Base-by-base conservation (phyloP, 2,888 invertebrate species). In the Meteorus cinctellus region DNA sequence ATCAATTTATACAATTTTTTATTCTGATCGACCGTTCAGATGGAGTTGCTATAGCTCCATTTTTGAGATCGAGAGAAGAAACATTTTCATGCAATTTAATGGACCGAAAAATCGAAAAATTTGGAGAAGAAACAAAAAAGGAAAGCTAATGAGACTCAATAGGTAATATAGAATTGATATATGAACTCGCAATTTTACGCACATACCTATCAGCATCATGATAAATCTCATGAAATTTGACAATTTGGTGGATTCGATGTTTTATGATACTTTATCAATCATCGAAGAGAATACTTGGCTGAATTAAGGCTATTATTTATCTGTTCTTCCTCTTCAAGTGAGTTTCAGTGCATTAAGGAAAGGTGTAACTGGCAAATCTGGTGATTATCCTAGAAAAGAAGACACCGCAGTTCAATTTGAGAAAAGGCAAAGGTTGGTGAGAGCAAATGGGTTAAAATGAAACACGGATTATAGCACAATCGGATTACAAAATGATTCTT, bases 401-500 rank as follows among this genome's bases (percentile, higher is more conserved):
- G 62, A 67, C n/a, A 4, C n/a, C 51, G 14, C 27, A 16, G 60
- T n/a, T 34, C 19, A 48, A 51, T 75, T 66, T 72, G 65, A 59
- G n/a, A 36, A 65, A 69, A 60, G 62, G 70, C 27, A 14, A 41
- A 36, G 34, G 66, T 59, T 27, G 60, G 60, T 10, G 65, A 36
- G 66, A 71, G 34, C 2, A 8, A 1, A 34, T 34, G 4, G 73
- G 59, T 48, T 66, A 60, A 74, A 77, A 78, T 63, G 31, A 69
- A 72, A 41, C 27, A 36, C 31, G 51, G 72, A 59, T 48, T 48
- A 62, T 59, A 59, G 65, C 66, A 55, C 51, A 27, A 72, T 59
- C 36, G 72, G 74, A 77, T 77, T 77, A 77, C 72, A 72, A 77
- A 75, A 78, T 78, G 77, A 77, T 77, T 77, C 72, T 76, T 78